Evolutionary conservation across 2,797 vertebrate species (phyloP).

Genomic region (Eospalax fontanierii): DNA sequence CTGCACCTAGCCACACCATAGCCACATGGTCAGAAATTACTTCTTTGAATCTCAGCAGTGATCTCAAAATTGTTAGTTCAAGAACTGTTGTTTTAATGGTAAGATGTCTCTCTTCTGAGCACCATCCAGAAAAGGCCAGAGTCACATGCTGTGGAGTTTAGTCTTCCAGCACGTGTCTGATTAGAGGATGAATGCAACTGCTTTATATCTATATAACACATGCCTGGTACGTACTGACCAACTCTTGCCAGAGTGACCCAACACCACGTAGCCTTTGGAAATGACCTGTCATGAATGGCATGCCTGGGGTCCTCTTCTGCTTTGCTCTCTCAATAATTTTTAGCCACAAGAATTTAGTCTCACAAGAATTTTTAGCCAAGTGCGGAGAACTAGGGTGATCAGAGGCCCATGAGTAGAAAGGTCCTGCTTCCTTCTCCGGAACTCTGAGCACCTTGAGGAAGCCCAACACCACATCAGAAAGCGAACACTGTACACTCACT

Average conservation of each 20-base stretch:
- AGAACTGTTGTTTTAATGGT: not conserved
- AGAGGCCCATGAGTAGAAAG: not conserved
- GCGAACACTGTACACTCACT: fast-evolving
- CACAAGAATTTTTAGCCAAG: not conserved
- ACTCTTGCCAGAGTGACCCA: fast-evolving
- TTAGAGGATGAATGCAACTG: fast-evolving
- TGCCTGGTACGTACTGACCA: fast-evolving
- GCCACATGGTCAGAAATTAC: fast-evolving
- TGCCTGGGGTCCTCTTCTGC: not conserved
- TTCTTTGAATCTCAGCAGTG: not conserved
- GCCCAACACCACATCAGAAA: not conserved
- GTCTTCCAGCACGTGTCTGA: fast-evolving
- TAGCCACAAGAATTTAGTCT: not conserved
- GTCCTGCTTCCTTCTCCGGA: not conserved
- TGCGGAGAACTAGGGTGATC: not conserved
- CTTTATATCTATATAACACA: not conserved
- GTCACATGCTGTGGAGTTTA: fast-evolving
- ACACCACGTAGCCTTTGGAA: not conserved
- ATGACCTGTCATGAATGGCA: too few species aligned
- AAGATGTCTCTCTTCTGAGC: not conserved
- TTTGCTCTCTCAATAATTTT: not conserved
- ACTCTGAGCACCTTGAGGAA: too few species aligned
- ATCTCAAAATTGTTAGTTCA: not conserved
- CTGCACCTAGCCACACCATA: not conserved
- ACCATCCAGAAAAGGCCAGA: too few species aligned